Conservation (phyloP, 1,140 invertebrate species). For the Conus ventricosus region DNA sequence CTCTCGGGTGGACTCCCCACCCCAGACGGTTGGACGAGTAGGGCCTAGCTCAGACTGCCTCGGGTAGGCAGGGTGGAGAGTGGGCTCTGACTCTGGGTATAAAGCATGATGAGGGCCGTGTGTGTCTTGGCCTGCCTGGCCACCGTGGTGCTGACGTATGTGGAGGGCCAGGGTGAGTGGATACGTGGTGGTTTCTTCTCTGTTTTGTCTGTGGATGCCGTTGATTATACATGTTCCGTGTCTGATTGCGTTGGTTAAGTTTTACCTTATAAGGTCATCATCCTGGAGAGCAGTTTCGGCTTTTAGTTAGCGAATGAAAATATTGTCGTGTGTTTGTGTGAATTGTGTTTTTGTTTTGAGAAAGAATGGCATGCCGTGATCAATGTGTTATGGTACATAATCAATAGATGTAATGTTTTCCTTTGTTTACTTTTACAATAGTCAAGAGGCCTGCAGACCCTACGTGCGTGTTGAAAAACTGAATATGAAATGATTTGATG, state of each 20-base stretch:
- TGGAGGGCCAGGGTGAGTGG: conserved; percentile 8
- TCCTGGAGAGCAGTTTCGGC: too few species aligned
- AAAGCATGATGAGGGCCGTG: background rate
- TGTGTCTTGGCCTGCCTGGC: background rate
- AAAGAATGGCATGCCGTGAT: too few species aligned
- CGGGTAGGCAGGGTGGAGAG: conserved; percentile 1
- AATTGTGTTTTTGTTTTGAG: too few species aligned
- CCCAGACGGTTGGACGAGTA: background rate
- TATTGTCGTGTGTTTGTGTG: too few species aligned
- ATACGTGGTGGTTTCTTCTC: background rate
- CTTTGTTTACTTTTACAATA: too few species aligned
- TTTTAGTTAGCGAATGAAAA: too few species aligned
- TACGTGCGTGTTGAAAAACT: too few species aligned
- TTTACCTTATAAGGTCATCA: background rate
- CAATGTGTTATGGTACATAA: too few species aligned
- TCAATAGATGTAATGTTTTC: too few species aligned
- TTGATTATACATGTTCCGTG: background rate
- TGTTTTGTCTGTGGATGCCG: background rate
- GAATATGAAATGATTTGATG: too few species aligned
- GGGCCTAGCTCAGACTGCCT: background rate
- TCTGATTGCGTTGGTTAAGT: background rate
- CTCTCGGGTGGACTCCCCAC: background rate
- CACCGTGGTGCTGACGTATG: background rate
- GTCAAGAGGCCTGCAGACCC: too few species aligned
- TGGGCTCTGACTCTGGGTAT: background rate